Percentiles rank a stretch among this genome's conserved stretches.
Evolutionary conservation across 92 coral and sea anemone species (phyloP).

Genomic region (Plumapathes pennacea): DNA sequence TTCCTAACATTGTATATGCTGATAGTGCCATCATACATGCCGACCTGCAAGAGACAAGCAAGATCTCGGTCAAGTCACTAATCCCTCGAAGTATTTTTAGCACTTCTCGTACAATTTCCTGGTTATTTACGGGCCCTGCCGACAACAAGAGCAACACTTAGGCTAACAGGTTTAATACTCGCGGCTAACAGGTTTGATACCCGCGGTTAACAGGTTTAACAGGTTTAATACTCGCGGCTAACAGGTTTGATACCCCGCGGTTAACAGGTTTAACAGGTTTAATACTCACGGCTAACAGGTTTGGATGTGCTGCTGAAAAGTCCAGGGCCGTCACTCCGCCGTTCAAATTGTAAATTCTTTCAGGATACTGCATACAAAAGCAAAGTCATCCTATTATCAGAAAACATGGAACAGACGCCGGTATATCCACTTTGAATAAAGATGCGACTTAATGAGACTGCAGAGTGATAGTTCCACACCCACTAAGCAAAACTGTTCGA

Average conservation of each 20-base stretch:
- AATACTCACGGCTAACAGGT: conserved; percentile 83
- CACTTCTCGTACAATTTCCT: too few relatives aligned
- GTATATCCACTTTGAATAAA: neutral
- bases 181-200: too few relatives aligned
- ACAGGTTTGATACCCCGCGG: too few relatives aligned
- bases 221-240: too few relatives aligned
- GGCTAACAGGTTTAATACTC: too few relatives aligned
- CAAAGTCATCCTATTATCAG: neutral
- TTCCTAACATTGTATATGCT: conserved; percentile 87
- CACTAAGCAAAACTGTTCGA: too few relatives aligned
- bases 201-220: too few relatives aligned
- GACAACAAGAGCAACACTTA: too few relatives aligned
- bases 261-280: neutral
- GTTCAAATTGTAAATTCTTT: conserved; percentile 71
- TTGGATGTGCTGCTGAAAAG: conserved; percentile 93
- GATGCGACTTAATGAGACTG: neutral
- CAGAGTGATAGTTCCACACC: neutral
- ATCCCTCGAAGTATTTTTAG: too few relatives aligned
- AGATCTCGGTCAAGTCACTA: too few relatives aligned
- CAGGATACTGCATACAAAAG: conserved; percentile 74
- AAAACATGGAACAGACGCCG: neutral
- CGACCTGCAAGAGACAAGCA: conserved; percentile 47
- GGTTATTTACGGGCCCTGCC: too few relatives aligned
- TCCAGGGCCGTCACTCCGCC: conserved; percentile 94
- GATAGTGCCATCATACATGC: conserved; percentile 95